phyloP scores from a whole-genome alignment of 1,140 invertebrate genomes.

The Agrypnia vestita region DNA sequence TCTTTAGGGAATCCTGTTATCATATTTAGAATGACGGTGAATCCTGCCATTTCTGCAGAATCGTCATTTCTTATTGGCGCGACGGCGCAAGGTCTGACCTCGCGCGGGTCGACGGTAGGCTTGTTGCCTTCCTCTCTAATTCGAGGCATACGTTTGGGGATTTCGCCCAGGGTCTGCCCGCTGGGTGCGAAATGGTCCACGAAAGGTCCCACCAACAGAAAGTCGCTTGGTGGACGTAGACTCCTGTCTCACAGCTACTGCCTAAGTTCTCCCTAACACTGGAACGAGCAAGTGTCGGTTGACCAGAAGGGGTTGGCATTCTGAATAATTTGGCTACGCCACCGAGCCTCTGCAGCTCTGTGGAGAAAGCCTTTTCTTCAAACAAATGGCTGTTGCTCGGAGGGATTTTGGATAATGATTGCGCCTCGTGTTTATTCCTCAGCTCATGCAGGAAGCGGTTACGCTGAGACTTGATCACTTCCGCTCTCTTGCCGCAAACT shows the following conservation, averaged over 20 bases:
- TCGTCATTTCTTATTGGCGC: background rate
- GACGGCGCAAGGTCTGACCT: too few species aligned
- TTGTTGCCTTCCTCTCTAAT: background rate
- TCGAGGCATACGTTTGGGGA: background rate
- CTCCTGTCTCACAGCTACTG: background rate
- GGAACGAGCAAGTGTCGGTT: background rate
- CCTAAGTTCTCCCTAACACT: background rate
- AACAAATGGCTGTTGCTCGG: too few species aligned
- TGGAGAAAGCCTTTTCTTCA: background rate
- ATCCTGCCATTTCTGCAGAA: background rate
- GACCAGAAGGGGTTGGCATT: background rate
- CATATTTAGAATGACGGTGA: background rate
- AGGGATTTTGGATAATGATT: background rate
- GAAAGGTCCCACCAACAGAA: background rate
- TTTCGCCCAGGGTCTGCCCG: background rate
- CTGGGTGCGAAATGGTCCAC: background rate
- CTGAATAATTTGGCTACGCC: background rate
- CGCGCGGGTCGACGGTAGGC: too few species aligned
- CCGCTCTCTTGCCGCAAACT: background rate
- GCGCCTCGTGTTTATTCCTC: background rate
- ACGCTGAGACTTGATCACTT: background rate
- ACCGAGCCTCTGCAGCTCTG: background rate
- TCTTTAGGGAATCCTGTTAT: background rate
- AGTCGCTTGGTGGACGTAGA: background rate
- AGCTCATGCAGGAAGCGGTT: background rate